phyloP scores from a whole-genome alignment of 2,797 vertebrate genomes.

The Phrynocephalus forsythii region DNA sequence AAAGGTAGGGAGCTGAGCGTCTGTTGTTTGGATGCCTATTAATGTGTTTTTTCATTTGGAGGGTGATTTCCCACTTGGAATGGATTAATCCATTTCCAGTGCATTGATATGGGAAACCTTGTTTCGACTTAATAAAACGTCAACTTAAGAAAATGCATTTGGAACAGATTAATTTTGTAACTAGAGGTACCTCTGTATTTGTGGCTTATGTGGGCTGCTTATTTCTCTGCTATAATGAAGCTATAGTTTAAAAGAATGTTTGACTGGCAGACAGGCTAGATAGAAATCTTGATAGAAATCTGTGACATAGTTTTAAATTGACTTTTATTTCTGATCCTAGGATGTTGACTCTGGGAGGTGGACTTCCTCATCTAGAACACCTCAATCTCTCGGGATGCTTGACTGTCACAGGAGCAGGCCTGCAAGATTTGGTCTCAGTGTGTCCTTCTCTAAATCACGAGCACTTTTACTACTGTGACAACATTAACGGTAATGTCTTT shows the following conservation, averaged over 20 bases:
- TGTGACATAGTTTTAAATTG: background rate
- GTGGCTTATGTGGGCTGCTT: too few species aligned
- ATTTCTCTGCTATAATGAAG: background rate
- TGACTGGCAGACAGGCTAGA: background rate
- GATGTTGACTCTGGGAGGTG: slow-evolving; percentile 90
- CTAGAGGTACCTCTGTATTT: background rate
- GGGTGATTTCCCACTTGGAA: too few species aligned
- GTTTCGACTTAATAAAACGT: too few species aligned
- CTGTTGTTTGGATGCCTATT: too few species aligned
- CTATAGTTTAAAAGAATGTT: background rate
- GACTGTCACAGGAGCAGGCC: slow-evolving; percentile 91
- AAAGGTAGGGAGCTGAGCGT: too few species aligned
- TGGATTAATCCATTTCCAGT: too few species aligned
- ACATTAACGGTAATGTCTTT: slow-evolving; percentile 94
- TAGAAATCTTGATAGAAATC: background rate
- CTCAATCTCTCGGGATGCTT: slow-evolving; percentile 97
- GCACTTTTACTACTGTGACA: slow-evolving; percentile 99
- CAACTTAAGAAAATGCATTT: too few species aligned
- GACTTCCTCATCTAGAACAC: slow-evolving; percentile 93
- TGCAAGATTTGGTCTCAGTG: slow-evolving; percentile 92
- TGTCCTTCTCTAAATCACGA: slow-evolving; percentile 96
- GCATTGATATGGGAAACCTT: too few species aligned
- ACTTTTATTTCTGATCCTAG: slow-evolving; percentile 75
- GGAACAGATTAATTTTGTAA: too few species aligned
- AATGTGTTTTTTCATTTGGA: too few species aligned